These are phyloP conservation scores for Oscheius sp. DNA, from an alignment of 2,888 invertebrate species.

Conservation along the genomic window DNA sequence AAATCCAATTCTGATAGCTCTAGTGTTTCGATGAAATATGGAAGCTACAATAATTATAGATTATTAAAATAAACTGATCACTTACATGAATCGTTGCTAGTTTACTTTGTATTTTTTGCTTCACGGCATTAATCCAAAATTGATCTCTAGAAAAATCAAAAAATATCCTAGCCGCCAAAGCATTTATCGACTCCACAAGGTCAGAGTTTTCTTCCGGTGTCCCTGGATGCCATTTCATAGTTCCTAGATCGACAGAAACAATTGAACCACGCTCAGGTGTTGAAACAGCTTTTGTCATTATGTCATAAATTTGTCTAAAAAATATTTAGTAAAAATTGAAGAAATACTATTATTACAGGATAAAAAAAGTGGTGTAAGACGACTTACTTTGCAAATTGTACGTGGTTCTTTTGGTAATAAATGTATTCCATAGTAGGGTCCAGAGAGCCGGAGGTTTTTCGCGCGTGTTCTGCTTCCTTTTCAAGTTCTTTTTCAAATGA, in stretches of 20 bases:
- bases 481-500: not conserved
- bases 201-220: slow-evolving; percentile 54
- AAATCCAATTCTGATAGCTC: slow-evolving; percentile 76
- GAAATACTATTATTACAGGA: not conserved
- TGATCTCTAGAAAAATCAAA: slow-evolving; percentile 86
- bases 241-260: slow-evolving; percentile 51
- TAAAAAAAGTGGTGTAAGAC: not conserved
- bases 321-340: not conserved
- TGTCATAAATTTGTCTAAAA: slow-evolving; percentile 50
- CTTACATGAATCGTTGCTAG: slow-evolving; percentile 84
- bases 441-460: not conserved
- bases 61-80: not conserved
- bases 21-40: slow-evolving; percentile 88
- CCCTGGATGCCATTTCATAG: slow-evolving; percentile 55
- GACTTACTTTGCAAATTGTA: slow-evolving; percentile 55
- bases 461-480: not conserved
- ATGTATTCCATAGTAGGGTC: slow-evolving; percentile 47
- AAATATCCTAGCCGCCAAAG: slow-evolving; percentile 78
- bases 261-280: slow-evolving; percentile 47
- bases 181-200: slow-evolving; percentile 67
- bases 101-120: slow-evolving; percentile 86
- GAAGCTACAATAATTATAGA: slow-evolving; percentile 77
- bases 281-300: slow-evolving; percentile 37
- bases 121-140: slow-evolving; percentile 81
- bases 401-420: slow-evolving; percentile 55